Evolutionary conservation across 2,888 invertebrate genomes (phyloP).

Genomic region (Cenopis cana): DNA sequence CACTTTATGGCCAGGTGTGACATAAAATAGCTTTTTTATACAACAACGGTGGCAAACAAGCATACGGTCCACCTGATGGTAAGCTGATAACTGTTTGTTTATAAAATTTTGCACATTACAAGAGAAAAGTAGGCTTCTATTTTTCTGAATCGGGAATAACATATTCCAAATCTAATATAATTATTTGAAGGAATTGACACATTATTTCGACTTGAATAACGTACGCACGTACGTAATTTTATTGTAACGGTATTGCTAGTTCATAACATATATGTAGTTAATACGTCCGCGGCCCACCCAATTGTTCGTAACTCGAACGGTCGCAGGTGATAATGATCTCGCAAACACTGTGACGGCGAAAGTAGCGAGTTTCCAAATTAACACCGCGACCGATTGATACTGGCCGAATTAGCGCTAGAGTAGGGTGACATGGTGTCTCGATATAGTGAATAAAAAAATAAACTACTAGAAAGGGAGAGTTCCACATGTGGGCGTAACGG

Average conservation of each 20-base stretch:
- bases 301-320: constrained; percentile 41
- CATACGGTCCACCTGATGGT: no score
- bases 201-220: not conserved
- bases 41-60: no score
- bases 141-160: no score
- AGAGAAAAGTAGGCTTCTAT: no score
- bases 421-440: constrained; percentile 46
- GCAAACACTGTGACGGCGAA: constrained; percentile 58
- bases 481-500: no score
- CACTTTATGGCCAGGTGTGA: no score
- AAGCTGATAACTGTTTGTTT: no score
- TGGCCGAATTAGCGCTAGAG: constrained; percentile 71
- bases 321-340: constrained; percentile 54
- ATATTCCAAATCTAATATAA: not conserved
- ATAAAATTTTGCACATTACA: no score
- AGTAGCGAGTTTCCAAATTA: constrained; percentile 65
- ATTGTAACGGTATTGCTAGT: constrained; percentile 9
- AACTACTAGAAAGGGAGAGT: no score
- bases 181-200: not conserved
- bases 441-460: not conserved
- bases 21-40: no score
- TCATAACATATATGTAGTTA: constrained; percentile 17
- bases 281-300: constrained; percentile 42
- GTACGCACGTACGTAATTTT: no score
- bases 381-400: constrained; percentile 67